A percentile compares a stretch with the other conserved stretches of the same genome.
These are phyloP conservation scores for Salminus brasiliensis DNA, from an alignment of 2,113 vertebrate genomes.

Conservation along the genomic window DNA sequence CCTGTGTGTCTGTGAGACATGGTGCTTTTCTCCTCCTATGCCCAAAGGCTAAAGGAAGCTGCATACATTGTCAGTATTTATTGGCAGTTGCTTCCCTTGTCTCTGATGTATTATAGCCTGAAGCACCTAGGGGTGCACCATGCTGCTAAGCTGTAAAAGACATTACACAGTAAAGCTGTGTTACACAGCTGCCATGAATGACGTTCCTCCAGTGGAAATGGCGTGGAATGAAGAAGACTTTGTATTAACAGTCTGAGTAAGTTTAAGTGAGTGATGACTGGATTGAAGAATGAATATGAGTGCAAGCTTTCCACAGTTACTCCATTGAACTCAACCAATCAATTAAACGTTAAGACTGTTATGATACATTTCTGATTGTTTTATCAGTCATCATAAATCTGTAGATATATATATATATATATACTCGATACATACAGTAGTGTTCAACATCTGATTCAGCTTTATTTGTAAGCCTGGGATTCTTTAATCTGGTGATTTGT, in stretches of 20 bases:
- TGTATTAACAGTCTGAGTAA: too few relatives aligned
- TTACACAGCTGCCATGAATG: not conserved
- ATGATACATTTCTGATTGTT: too few relatives aligned
- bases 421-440: too few relatives aligned
- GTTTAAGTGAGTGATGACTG: too few relatives aligned
- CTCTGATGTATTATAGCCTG: not conserved
- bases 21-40: not conserved
- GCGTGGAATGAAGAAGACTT: not conserved
- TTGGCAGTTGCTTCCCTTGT: not conserved
- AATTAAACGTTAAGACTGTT: too few relatives aligned
- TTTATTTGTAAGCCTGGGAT: too few relatives aligned
- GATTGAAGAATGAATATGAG: too few relatives aligned
- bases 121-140: not conserved
- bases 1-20: not conserved
- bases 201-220: not conserved
- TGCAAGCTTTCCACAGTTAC: too few relatives aligned
- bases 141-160: not conserved
- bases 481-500: not conserved
- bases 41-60: not conserved
- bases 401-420: too few relatives aligned
- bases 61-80: not conserved
- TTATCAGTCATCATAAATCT: too few relatives aligned
- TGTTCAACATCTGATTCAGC: not conserved
- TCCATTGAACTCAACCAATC: too few relatives aligned
- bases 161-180: not conserved